Evolutionary conservation across 2,888 invertebrate species (phyloP).

Genomic region (Nomada ferruginata): DNA sequence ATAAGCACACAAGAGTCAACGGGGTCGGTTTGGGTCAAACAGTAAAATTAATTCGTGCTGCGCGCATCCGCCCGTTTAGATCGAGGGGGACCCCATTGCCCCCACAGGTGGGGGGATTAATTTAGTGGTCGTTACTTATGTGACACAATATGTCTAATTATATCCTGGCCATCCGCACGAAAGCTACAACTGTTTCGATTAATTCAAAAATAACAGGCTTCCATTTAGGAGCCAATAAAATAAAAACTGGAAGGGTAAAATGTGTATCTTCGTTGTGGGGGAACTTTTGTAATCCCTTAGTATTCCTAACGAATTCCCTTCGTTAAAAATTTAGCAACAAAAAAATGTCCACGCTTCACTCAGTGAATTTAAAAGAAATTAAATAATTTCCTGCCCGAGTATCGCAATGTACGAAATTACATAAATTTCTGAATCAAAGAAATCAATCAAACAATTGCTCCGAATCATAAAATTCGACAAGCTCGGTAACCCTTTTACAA

Average conservation of each 20-base stretch:
- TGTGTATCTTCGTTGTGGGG: background rate
- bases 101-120: slow-evolving; percentile 46
- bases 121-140: slow-evolving; percentile 38
- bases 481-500: too few relatives aligned
- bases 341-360: too few relatives aligned
- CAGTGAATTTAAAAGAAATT: too few relatives aligned
- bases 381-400: too few relatives aligned
- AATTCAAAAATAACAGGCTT: background rate
- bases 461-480: too few relatives aligned
- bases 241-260: background rate
- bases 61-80: slow-evolving; percentile 56
- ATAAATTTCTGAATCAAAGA: too few relatives aligned
- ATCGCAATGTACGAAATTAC: too few relatives aligned
- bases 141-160: slow-evolving; percentile 20
- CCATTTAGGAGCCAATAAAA: background rate
- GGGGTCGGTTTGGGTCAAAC: slow-evolving; percentile 67
- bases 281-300: too few relatives aligned
- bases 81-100: slow-evolving; percentile 26
- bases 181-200: slow-evolving; percentile 16
- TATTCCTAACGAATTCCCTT: too few relatives aligned
- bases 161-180: background rate
- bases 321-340: too few relatives aligned
- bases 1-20: slow-evolving; percentile 76
- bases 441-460: too few relatives aligned
- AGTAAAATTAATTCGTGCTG: slow-evolving; percentile 74